phyloP scores from a whole-genome alignment of 2,797 vertebrate genomes.

The Gallinago solitaria region DNA sequence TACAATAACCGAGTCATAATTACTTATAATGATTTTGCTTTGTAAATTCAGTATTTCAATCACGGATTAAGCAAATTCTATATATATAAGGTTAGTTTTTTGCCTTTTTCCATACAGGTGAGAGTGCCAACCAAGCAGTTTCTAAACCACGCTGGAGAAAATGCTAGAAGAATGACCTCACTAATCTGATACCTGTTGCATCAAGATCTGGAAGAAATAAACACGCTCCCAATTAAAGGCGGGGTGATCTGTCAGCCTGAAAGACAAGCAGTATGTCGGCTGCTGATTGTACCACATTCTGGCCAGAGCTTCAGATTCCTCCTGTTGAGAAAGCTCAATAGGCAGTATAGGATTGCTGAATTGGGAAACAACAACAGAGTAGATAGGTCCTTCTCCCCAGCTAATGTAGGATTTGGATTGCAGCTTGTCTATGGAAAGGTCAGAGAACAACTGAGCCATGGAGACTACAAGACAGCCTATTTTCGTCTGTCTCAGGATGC shows the following conservation, averaged over 20 bases:
- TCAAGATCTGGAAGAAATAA: background rate
- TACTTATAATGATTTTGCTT: conserved; percentile 12
- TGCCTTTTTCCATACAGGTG: background rate
- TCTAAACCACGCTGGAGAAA: background rate
- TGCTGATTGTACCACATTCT: background rate
- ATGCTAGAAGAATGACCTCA: background rate
- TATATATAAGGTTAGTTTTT: background rate
- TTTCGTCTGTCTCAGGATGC: background rate
- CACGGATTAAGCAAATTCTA: background rate
- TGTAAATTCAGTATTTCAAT: background rate
- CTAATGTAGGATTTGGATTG: background rate
- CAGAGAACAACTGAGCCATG: background rate
- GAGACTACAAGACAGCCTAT: background rate
- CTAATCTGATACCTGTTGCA: background rate
- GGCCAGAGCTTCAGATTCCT: background rate
- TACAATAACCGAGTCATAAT: background rate
- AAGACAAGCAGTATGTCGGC: background rate
- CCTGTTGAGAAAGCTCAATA: background rate
- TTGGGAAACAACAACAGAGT: background rate
- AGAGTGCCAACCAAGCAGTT: background rate
- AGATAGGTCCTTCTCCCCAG: background rate
- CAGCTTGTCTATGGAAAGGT: background rate
- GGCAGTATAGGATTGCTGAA: background rate
- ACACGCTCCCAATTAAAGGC: background rate
- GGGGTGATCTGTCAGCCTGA: background rate